Evolutionary conservation across 2,888 invertebrate species (phyloP).

Genomic region (Cyclophora albipunctata): DNA sequence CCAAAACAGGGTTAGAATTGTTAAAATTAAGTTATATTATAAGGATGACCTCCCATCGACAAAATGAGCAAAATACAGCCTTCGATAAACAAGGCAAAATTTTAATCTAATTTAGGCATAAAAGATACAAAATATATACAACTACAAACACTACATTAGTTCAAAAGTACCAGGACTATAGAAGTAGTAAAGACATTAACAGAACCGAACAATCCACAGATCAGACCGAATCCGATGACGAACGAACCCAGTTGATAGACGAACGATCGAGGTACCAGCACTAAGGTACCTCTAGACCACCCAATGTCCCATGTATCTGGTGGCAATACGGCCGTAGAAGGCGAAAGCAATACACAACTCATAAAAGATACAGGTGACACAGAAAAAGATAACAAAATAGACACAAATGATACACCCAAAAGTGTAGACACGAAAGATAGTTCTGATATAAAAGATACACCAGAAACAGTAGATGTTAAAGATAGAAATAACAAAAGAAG

Average conservation of each 20-base stretch:
- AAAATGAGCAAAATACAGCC: no score
- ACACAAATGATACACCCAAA: constrained; percentile 22
- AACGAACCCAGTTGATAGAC: constrained; percentile 44
- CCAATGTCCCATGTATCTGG: constrained; percentile 66
- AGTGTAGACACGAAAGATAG: constrained; percentile 16
- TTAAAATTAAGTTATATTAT: no score
- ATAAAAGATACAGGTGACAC: constrained; percentile 28
- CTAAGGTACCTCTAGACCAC: constrained; percentile 51
- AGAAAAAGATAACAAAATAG: background rate
- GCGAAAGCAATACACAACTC: constrained; percentile 26
- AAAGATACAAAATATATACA: no score
- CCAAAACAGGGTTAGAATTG: no score
- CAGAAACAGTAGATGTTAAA: constrained; percentile 60
- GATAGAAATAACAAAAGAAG: constrained; percentile 67
- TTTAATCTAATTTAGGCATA: no score
- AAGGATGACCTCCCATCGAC: no score
- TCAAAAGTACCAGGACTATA: no score
- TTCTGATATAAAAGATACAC: constrained; percentile 34
- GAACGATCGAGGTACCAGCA: constrained; percentile 46
- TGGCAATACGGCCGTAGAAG: constrained; percentile 55
- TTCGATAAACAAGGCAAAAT: no score
- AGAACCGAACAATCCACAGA: constrained; percentile 45
- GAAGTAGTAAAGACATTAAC: no score
- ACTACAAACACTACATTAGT: no score
- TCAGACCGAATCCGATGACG: constrained; percentile 48